Conservation (phyloP, 2,113 vertebrate genomes). For the Crotophaga sulcirostris region DNA sequence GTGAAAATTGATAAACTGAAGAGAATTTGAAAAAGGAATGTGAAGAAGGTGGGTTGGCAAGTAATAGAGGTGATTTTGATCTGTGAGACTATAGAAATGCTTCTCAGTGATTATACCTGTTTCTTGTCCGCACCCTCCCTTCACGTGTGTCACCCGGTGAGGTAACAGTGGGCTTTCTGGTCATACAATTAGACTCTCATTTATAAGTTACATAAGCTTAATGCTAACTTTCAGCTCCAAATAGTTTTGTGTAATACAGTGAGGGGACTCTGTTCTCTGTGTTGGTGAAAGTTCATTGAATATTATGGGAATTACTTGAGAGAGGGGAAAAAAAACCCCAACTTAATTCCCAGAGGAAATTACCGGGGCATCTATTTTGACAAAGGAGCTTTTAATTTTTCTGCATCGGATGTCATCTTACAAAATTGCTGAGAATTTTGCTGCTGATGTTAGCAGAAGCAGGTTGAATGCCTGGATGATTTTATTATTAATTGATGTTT, state of each 20-base stretch:
- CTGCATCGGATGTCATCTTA: background rate
- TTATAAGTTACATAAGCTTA: background rate
- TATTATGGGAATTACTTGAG: background rate
- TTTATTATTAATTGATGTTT: conserved; percentile 19
- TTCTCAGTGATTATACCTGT: background rate
- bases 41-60: background rate
- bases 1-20: background rate
- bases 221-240: background rate
- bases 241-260: background rate
- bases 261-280: background rate
- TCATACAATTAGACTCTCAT: background rate
- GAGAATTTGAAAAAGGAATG: background rate
- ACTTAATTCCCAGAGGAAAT: background rate
- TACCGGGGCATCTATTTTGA: background rate
- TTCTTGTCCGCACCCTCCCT: background rate
- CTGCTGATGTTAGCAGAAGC: conserved; percentile 16
- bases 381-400: background rate
- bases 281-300: background rate
- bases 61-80: background rate
- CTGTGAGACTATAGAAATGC: accelerated
- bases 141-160: background rate
- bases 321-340: background rate
- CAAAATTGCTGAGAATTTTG: background rate
- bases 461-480: background rate
- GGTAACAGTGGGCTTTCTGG: background rate